Conservation (phyloP, 2,797 vertebrate genomes). For the Coregonus ussuriensis region DNA sequence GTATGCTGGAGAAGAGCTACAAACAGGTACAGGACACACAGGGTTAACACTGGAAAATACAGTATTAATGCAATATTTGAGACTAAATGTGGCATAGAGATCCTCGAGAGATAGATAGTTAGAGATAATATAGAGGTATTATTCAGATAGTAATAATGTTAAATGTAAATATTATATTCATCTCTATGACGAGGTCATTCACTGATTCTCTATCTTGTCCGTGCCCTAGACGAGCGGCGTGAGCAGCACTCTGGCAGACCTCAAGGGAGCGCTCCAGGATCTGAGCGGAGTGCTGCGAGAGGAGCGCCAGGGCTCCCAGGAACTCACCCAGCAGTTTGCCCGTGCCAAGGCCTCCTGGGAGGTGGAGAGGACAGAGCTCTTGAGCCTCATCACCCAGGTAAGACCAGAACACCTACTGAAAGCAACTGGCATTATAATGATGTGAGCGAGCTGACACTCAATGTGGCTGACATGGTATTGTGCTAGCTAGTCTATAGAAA, state of each 20-base stretch:
- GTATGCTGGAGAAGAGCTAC: conserved; percentile 56
- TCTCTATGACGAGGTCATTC: neutral
- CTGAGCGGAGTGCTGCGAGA: conserved; percentile 90
- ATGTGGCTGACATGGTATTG: neutral
- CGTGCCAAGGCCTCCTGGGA: conserved; percentile 97
- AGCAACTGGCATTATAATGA: neutral
- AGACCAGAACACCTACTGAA: conserved; percentile 27
- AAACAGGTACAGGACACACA: conserved; percentile 23
- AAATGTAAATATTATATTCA: neutral
- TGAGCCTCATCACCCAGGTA: conserved; percentile 88
- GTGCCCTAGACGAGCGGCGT: conserved; percentile 83
- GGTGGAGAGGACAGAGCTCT: conserved; percentile 89
- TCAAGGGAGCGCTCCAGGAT: conserved; percentile 90
- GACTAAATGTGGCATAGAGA: neutral
- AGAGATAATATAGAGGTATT: no score
- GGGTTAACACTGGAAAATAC: neutral
- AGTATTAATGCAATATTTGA: neutral
- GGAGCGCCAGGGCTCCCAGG: conserved; percentile 87
- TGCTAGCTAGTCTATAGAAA: neutral
- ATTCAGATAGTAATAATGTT: no score
- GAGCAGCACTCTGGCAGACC: conserved; percentile 87
- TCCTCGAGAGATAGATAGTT: no score
- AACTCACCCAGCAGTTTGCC: conserved; percentile 97
- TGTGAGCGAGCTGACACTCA: neutral
- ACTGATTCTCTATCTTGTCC: conserved; percentile 15